Base-by-base conservation (phyloP, 2,888 invertebrate species). In the Oscheius sp. region DNA sequence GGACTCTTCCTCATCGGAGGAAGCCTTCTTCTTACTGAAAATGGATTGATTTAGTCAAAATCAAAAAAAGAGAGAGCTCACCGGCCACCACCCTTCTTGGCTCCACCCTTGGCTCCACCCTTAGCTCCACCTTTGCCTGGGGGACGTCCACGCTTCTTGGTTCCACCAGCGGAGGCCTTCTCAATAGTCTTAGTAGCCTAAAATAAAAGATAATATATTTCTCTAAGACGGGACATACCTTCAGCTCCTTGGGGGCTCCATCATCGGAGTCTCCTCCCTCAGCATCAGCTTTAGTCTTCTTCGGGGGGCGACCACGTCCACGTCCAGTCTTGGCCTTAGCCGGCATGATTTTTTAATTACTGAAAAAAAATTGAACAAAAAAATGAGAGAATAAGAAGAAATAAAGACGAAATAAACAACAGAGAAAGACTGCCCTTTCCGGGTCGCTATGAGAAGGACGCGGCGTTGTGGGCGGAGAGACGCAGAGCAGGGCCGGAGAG, bases 271-370 rank as follows among this genome's bases (percentile, higher is more conserved):
- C 52, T 20, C 37, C 34, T 23, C 39, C 58, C 8, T 39, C 34
- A n/a, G 17, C 61, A 10, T 39, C 61, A 29, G 12, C 61, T 45
- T 61, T 45, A 10, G 42, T 15, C 29, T 42, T 45, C 45, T 61
- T 61, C 42, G 61, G 45, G 4, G 61, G 61, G 17, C 61, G 61
- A 31, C 61, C 61, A 45, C 61, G 61, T 45, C 61, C 61, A 42
- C 61, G 42, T 29, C 61, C 61, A 31, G 29, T 45, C 61, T 61
- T 61, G 10, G 61, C 61, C 31, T 61, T 61, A 25, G 61, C 61
- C n/a, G 61, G 42, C 61, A 61, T 61, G n/a, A 52, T 45, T 45
- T 27, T 23, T 29, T 25, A 53, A 29, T 17, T 46, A 10, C 10
- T 46, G 10, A 46, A 46, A 46, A n/a, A n/a, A n/a, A 37, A 37